Conservation (phyloP, 2,113 vertebrate species). For the Tiliqua scincoides region DNA sequence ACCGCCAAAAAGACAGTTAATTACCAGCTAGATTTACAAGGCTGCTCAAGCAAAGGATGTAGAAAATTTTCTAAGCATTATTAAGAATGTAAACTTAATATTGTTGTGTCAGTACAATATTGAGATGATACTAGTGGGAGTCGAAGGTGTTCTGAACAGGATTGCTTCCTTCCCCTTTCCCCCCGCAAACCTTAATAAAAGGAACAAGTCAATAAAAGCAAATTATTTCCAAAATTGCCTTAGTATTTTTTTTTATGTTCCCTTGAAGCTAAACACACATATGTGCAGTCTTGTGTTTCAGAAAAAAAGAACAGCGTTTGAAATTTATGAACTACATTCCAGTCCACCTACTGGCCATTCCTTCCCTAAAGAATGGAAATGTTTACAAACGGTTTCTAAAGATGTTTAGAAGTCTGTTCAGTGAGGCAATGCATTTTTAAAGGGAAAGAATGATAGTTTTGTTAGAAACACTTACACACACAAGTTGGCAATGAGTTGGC, state of each 20-base stretch:
- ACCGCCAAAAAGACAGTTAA: constrained; percentile 49
- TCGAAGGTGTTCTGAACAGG: constrained; percentile 14
- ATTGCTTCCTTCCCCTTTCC: neutral
- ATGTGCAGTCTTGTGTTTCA: constrained; percentile 19
- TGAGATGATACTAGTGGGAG: constrained; percentile 35
- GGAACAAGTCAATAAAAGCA: constrained; percentile 16
- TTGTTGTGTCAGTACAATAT: constrained; percentile 44
- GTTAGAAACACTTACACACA: constrained; percentile 1
- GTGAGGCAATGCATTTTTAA: constrained; percentile 9
- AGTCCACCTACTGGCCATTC: constrained; percentile 38
- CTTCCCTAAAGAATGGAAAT: constrained; percentile 5
- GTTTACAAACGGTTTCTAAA: neutral
- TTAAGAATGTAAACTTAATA: constrained; percentile 58
- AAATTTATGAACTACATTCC: constrained; percentile 26
- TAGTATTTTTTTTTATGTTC: constrained; percentile 12
- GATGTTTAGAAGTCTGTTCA: neutral
- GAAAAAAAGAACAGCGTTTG: constrained; percentile 25
- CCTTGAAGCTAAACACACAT: constrained; percentile 11
- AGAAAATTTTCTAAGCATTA: constrained; percentile 49
- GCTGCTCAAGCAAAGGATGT: constrained; percentile 49
- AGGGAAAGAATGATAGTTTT: neutral
- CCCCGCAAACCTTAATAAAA: constrained; percentile 38
- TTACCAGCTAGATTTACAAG: constrained; percentile 50
- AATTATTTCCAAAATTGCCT: constrained; percentile 32
- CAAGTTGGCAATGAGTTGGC: constrained; percentile 8